Base-by-base conservation (phyloP, 1,140 invertebrate species). In the Octopus sinensis region DNA sequence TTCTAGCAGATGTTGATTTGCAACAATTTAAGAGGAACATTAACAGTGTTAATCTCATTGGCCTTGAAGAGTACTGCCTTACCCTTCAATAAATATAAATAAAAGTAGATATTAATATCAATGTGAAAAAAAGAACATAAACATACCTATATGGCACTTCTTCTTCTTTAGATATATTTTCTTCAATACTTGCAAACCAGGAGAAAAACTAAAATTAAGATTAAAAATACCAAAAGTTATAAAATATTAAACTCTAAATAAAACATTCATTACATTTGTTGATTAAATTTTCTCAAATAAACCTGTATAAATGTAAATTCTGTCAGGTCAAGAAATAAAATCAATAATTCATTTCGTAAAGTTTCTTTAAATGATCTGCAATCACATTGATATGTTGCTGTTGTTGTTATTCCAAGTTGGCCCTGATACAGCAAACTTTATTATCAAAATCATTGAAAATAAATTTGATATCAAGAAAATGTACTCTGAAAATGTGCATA, bases 111-210 rank as follows among this genome's bases (percentile, higher is more conserved):
- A 13, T 68, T 12, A 68, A 68, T 13, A 68, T 68, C n/a, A 12
- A 13, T n/a, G n/a, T 68, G 62, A 12, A 13, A 12, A 68, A 68
- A 68, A 68, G 12, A 68, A 68, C 12, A 68, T 12, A 13, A 68
- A 68, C 62, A 54, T 80, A 91, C 83, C 92, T 92, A 88, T 94
- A 95, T 6, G 93, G 92, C 4, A 90, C 87, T 89, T 95, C 94
- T 86, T 94, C 93, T 82, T 92, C 91, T 82, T 93, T 92, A 6
- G 93, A 89, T 84, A 94, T 92, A 79, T 92, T 92, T 81, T 93
- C 92, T 89, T 95, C 93, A 43, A 95, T 89, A 56, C 89, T 90
- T 23, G 93, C 91, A 90, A 94, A 95, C 93, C 93, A 94, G 54
- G 93, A 91, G 73, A 95, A 90, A 87, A 93, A 93, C 93, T 93